Percentiles rank a stretch among this genome's conserved stretches.
Conservation (phyloP, 2,888 invertebrate species). For the Antheraea yamamai region DNA sequence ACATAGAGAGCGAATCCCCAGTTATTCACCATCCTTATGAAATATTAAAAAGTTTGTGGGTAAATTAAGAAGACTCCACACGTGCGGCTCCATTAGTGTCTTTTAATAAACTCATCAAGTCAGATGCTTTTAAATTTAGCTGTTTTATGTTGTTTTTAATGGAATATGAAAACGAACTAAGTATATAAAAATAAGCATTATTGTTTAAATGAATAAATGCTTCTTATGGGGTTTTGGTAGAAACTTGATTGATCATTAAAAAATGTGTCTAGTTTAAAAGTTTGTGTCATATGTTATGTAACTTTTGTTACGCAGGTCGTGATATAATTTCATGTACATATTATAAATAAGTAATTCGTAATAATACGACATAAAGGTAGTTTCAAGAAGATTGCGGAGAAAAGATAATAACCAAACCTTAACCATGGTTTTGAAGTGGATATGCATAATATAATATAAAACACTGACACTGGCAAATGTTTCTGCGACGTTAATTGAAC, state of each 20-base stretch:
- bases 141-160: neutral
- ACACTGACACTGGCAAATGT: neutral
- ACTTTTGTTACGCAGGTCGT: neutral
- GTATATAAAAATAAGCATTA: neutral
- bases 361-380: too few species aligned
- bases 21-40: conserved; percentile 23
- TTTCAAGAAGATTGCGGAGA: too few species aligned
- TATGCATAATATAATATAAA: neutral
- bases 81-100: conserved; percentile 27
- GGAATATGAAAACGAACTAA: neutral
- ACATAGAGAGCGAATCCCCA: neutral
- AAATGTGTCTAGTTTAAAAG: too few species aligned
- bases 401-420: neutral
- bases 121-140: conserved; percentile 13
- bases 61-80: conserved; percentile 26
- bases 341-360: too few species aligned
- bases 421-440: neutral
- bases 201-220: neutral
- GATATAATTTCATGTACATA: too few species aligned
- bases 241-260: neutral
- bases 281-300: neutral
- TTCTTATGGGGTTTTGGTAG: neutral
- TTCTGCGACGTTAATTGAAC: neutral
- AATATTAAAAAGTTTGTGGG: conserved; percentile 30
- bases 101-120: conserved; percentile 31